A percentile compares a stretch with the other conserved stretches of the same genome.
Evolutionary conservation across 64 coral and sea anemone genomes (phyloP).

Genomic region (Montipora sp.): DNA sequence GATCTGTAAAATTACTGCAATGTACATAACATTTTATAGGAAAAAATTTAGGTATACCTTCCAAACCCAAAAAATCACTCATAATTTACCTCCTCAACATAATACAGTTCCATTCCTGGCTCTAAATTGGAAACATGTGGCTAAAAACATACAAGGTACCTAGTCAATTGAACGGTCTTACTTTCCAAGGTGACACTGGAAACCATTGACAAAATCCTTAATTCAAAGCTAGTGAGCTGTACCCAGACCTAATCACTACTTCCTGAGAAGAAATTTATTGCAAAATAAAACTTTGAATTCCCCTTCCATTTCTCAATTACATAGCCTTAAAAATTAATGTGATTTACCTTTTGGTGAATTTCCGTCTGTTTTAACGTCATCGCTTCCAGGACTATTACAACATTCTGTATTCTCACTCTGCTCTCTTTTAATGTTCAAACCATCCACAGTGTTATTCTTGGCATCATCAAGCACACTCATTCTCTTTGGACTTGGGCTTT

Average conservation of each 20-base stretch:
- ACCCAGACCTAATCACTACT: no score
- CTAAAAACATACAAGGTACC: not conserved
- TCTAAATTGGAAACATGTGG: not conserved
- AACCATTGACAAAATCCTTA: not conserved
- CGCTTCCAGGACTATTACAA: slow-evolving; percentile 50
- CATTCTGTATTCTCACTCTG: slow-evolving; percentile 61
- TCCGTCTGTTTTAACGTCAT: slow-evolving; percentile 3
- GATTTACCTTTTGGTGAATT: slow-evolving; percentile 1
- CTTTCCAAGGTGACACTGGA: not conserved
- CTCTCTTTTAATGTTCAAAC: slow-evolving; percentile 75
- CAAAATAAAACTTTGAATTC: not conserved
- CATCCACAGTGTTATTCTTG: slow-evolving; percentile 46
- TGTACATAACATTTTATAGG: no score
- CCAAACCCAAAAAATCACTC: no score
- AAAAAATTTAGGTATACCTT: no score
- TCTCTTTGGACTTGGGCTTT: slow-evolving; percentile 77
- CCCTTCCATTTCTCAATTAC: not conserved
- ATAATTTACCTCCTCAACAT: no score
- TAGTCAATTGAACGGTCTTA: not conserved
- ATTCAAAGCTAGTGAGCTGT: not conserved
- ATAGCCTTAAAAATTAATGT: not conserved
- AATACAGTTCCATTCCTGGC: no score
- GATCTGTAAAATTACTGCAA: no score
- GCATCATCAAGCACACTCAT: slow-evolving; percentile 26
- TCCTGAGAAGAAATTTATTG: not conserved